Base-by-base conservation (phyloP, 2,797 vertebrate species). In the Mycteria americana region DNA sequence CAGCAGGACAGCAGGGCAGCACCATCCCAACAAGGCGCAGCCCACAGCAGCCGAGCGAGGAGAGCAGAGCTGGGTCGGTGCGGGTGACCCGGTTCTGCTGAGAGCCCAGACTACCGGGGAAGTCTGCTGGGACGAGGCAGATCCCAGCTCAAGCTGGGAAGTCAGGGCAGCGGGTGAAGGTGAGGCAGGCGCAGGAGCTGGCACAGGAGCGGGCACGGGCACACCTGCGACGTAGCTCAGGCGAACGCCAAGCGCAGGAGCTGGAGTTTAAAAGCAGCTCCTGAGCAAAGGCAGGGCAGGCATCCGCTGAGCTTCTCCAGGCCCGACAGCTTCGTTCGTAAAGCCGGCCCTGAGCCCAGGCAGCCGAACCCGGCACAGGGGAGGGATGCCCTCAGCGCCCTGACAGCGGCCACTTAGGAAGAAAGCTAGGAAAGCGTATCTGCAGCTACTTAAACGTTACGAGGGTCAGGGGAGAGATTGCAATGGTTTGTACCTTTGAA, bases 31-130 rank as follows among this genome's bases (percentile, higher is more conserved):
- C 16, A 62, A 48, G 43, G 21, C 30, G 68, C 18, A 64, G 15
- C 11, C 19, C 35, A 30, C 28, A 81, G 37, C 19, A 62, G 15
- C 31, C 0, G 0, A 68, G 10, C 2, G 1, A 45, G 35, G 24
- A 16, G 8, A 68, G 13, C 33, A 33, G 64, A 74, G 18, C 18
- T 33, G 30, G 12, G 6, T 27, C 4, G 0, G 6, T 33, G 13
- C 3, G 3, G 62, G 11, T 22, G 12, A 31, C 35, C 19, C 2
- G 2, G 6, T 17, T 57, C 50, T 79, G 43, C 45, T 65, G 41
- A 69, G 35, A 72, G 6, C 6, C 18, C 46, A 33, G 50, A 11
- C 41, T 25, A 6, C 43, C 1, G 8, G 39, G 22, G 12, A 48
- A 35, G 30, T 37, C 14, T 10, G 10, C 63, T 53, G 45, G 45